Conservation (phyloP, 2,888 invertebrate genomes). For the Strigamia transsilvanica region DNA sequence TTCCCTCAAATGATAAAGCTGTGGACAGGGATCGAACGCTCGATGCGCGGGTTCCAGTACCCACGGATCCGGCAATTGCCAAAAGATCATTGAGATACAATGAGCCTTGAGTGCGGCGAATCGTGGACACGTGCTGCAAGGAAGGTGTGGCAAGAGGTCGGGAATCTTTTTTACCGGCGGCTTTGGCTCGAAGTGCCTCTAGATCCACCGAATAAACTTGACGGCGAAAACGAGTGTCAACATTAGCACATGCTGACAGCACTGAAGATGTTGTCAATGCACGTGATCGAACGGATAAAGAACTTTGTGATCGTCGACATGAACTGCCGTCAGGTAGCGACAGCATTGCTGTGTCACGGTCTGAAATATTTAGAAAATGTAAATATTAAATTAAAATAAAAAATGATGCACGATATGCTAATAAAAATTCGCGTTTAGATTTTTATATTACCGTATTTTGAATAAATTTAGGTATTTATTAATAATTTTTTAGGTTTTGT, state of each 20-base stretch:
- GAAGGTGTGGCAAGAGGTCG: not conserved
- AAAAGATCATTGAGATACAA: slow-evolving; percentile 6
- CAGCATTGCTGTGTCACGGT: not conserved
- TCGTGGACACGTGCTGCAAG: slow-evolving; percentile 18
- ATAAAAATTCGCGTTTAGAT: too few species aligned
- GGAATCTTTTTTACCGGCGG: slow-evolving; percentile 21
- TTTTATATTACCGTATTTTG: too few species aligned
- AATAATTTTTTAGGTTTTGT: not conserved
- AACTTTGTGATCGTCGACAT: slow-evolving; percentile 15
- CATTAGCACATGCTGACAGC: slow-evolving; percentile 9
- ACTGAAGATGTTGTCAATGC: slow-evolving; percentile 29
- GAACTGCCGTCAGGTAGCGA: slow-evolving; percentile 26
- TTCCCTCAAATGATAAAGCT: slow-evolving; percentile 18
- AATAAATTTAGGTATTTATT: not conserved
- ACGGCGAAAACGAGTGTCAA: slow-evolving; percentile 46
- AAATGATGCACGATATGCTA: not conserved
- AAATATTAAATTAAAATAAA: not conserved
- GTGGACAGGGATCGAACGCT: slow-evolving; percentile 45
- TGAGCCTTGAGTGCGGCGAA: slow-evolving; percentile 13
- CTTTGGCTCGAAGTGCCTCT: slow-evolving; percentile 43
- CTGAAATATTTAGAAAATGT: not conserved
- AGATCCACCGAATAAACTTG: slow-evolving; percentile 33
- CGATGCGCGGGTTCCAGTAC: slow-evolving; percentile 12
- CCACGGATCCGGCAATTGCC: slow-evolving; percentile 16
- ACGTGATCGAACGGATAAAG: slow-evolving; percentile 11